A percentile compares a stretch with the other conserved stretches of the same genome.
Evolutionary conservation across 2,888 invertebrate species (phyloP).

Genomic region (Hypselothyrea guttata): DNA sequence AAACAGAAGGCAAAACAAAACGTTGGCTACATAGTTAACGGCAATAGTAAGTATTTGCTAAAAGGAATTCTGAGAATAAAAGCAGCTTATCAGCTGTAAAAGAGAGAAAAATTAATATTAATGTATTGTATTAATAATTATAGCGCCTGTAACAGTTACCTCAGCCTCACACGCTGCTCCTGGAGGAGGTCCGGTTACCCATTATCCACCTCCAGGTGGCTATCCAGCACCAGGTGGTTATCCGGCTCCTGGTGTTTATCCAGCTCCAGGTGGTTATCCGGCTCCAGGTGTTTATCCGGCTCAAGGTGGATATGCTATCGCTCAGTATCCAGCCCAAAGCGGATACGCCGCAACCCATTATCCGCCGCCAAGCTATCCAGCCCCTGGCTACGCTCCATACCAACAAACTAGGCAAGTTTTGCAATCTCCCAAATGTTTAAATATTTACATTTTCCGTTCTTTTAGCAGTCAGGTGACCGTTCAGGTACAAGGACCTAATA

Average conservation of each 20-base stretch:
- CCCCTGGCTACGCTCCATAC: not conserved
- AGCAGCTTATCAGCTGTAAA: no score
- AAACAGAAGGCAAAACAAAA: not conserved
- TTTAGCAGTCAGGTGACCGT: slow-evolving; percentile 21
- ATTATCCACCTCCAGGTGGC: slow-evolving; percentile 7
- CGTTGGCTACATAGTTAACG: slow-evolving; percentile 36
- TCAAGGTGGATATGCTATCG: not conserved
- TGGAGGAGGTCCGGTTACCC: not conserved
- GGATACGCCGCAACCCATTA: not conserved
- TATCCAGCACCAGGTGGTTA: slow-evolving; percentile 9
- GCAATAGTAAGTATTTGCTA: slow-evolving; percentile 2
- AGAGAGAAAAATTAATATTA: not conserved
- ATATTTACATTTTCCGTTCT: not conserved
- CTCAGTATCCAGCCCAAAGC: slow-evolving; percentile 9
- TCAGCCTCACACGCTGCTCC: not conserved
- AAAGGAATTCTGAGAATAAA: not conserved
- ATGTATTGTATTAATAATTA: not conserved
- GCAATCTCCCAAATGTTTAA: not conserved
- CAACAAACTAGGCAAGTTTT: slow-evolving; percentile 11
- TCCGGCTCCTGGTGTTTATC: not conserved
- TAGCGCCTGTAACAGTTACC: slow-evolving; percentile 7
- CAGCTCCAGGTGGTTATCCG: slow-evolving; percentile 19
- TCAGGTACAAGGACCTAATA: not conserved
- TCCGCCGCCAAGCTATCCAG: slow-evolving; percentile 17
- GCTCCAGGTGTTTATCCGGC: slow-evolving; percentile 15